A percentile compares a stretch with the other conserved stretches of the same genome.
These are phyloP conservation scores for Pelochelys cantorii DNA, from an alignment of 2,797 vertebrate genomes.

Conservation along the genomic window DNA sequence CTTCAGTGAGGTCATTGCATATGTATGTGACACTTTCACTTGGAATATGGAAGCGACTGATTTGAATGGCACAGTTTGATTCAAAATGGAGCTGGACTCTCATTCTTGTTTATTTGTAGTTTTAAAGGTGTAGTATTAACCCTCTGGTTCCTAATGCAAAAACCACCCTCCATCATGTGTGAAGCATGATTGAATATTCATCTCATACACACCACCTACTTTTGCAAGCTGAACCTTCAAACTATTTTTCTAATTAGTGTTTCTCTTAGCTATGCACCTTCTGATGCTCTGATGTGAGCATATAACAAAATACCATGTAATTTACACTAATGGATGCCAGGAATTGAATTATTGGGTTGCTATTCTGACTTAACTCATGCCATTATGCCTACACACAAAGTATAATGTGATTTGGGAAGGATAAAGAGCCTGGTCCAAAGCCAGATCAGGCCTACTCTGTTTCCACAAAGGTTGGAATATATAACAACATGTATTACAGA, in stretches of 20 bases:
- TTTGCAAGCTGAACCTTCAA: background rate
- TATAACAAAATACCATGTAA: background rate
- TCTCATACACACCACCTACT: background rate
- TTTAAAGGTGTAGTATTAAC: slow-evolving; percentile 64
- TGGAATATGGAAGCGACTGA: slow-evolving; percentile 70
- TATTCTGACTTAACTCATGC: background rate
- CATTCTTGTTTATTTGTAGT: background rate
- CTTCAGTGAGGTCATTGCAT: slow-evolving; percentile 36
- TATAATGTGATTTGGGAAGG: background rate
- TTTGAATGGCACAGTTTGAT: slow-evolving; percentile 78
- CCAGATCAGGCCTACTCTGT: background rate
- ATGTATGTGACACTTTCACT: slow-evolving; percentile 12
- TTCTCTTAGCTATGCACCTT: background rate
- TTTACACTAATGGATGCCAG: slow-evolving; percentile 26
- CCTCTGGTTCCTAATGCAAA: slow-evolving; percentile 61
- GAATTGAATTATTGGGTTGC: background rate
- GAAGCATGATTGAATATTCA: background rate
- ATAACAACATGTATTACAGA: background rate
- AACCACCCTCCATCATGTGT: background rate
- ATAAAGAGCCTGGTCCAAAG: slow-evolving; percentile 19
- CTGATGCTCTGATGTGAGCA: background rate
- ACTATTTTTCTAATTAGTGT: background rate
- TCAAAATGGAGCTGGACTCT: slow-evolving; percentile 41
- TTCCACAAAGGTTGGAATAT: background rate
- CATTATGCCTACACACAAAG: background rate